Evolutionary conservation across 2,797 vertebrate genomes (phyloP).

Genomic region (Crossoptilon crossoptilon): DNA sequence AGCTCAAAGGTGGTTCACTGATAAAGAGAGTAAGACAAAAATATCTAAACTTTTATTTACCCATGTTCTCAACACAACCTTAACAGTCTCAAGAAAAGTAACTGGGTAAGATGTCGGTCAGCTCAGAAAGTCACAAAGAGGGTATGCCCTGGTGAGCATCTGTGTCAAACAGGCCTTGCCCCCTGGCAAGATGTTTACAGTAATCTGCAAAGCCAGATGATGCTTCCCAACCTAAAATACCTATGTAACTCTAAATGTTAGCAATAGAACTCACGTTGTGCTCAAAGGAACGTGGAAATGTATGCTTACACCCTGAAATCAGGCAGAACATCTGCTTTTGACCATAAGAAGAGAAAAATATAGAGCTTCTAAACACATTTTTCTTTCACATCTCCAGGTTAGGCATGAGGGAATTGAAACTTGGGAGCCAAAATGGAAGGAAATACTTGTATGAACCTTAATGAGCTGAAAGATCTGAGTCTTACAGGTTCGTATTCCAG

Average conservation of each 20-base stretch:
- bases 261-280: not conserved
- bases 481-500: not conserved
- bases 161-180: not conserved
- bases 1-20: not conserved
- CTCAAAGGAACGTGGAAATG: not conserved
- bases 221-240: not conserved
- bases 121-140: not conserved
- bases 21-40: not conserved
- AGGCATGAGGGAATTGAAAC: not conserved
- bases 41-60: not conserved
- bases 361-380: not conserved
- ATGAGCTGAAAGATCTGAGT: not conserved
- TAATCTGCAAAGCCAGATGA: not conserved
- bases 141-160: fast-evolving
- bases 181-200: not conserved
- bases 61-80: not conserved
- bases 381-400: not conserved
- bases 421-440: constrained; percentile 1
- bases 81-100: not conserved
- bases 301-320: not conserved
- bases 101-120: not conserved
- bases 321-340: not conserved
- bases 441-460: not conserved
- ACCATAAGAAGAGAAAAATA: not conserved
- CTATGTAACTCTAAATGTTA: not conserved